phyloP scores from a whole-genome alignment of 2,797 vertebrate genomes.

The Chelon auratus region DNA sequence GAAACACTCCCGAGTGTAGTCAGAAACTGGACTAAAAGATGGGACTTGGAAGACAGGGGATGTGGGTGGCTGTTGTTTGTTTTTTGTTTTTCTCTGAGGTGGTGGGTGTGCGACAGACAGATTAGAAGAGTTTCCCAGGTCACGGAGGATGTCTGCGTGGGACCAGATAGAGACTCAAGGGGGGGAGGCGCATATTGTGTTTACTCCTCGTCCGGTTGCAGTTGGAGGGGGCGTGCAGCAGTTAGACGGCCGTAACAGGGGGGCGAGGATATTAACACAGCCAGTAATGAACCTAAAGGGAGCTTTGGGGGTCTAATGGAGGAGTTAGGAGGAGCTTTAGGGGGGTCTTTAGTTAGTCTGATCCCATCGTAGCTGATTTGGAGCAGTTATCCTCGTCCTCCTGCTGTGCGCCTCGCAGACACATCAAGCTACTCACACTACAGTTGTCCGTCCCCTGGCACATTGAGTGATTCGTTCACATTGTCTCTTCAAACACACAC shows the following conservation, averaged over 20 bases:
- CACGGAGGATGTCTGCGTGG: slow-evolving; percentile 65
- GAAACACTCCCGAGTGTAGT: slow-evolving; percentile 32
- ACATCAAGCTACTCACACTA: not conserved
- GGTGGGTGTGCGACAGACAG: slow-evolving; percentile 61
- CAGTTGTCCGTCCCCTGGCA: not conserved
- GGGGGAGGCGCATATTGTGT: slow-evolving; percentile 34
- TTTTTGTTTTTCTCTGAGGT: slow-evolving; percentile 28
- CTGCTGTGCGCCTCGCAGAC: slow-evolving; percentile 20
- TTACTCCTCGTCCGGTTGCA: slow-evolving; percentile 36
- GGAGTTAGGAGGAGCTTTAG: slow-evolving; percentile 59
- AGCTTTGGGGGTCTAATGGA: slow-evolving; percentile 46
- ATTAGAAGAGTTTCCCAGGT: slow-evolving; percentile 60
- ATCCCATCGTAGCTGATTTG: slow-evolving; percentile 72
- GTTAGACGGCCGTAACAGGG: slow-evolving; percentile 37
- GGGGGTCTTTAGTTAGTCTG: slow-evolving; percentile 56
- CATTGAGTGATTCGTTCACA: not conserved
- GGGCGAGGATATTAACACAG: slow-evolving; percentile 59
- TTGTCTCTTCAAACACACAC: not conserved
- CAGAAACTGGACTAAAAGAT: slow-evolving; percentile 18
- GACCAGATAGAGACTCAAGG: slow-evolving; percentile 52
- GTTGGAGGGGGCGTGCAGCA: slow-evolving; percentile 31
- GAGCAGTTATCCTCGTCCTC: slow-evolving; percentile 58
- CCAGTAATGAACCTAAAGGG: slow-evolving; percentile 60
- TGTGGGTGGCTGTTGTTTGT: slow-evolving; percentile 47
- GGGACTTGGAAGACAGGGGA: slow-evolving; percentile 20